Conservation (phyloP, 2,797 vertebrate genomes). For the Sebastes glaucus region DNA sequence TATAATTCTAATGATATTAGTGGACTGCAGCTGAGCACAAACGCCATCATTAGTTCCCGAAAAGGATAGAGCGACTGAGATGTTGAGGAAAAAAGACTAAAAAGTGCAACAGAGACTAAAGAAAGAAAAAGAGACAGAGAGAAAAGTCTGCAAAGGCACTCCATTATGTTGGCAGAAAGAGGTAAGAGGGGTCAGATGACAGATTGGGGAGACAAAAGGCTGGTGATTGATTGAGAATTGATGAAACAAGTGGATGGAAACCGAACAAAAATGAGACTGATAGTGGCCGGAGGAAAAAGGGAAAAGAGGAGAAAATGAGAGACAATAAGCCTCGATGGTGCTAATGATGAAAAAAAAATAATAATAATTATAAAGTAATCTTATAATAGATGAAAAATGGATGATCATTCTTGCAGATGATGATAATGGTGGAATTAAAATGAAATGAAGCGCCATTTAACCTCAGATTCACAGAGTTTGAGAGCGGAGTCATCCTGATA, state of each 20-base stretch:
- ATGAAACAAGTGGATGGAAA: slow-evolving; percentile 26
- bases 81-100: background rate
- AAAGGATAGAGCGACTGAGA: background rate
- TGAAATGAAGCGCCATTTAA: background rate
- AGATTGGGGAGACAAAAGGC: slow-evolving; percentile 39
- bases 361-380: background rate
- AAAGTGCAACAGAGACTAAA: background rate
- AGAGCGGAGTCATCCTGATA: background rate
- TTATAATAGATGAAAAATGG: slow-evolving; percentile 15
- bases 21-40: too few relatives aligned
- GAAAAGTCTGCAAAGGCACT: slow-evolving; percentile 19
- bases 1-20: too few relatives aligned
- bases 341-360: slow-evolving; percentile 4
- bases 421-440: slow-evolving; percentile 16
- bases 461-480: background rate
- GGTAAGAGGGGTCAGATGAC: slow-evolving; percentile 34
- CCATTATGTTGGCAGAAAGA: slow-evolving; percentile 33
- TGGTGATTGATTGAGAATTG: slow-evolving; percentile 28
- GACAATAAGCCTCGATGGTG: background rate
- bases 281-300: background rate
- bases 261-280: slow-evolving; percentile 5
- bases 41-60: background rate
- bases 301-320: slow-evolving; percentile 10
- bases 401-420: background rate
- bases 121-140: background rate